Evolutionary conservation across 92 coral and sea anemone genomes (phyloP).

Genomic region (Meandrina meandrites): DNA sequence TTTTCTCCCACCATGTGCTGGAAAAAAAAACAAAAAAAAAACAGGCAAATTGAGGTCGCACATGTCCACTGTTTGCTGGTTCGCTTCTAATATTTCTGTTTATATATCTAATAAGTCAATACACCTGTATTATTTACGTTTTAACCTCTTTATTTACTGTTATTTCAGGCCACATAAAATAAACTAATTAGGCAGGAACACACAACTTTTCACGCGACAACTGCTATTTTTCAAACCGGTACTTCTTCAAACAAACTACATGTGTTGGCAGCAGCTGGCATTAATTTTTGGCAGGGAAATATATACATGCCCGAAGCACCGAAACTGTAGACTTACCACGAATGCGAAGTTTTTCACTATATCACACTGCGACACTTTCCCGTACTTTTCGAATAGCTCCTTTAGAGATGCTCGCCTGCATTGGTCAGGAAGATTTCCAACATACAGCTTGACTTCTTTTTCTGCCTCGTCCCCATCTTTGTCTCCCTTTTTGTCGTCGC

Average conservation of each 20-base stretch:
- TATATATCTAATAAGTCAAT: background rate
- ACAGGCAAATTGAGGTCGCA: background rate
- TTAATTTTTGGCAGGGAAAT: background rate
- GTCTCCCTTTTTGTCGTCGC: conserved; percentile 20
- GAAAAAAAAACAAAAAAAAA: background rate
- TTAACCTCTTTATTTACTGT: background rate
- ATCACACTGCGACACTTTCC: conserved; percentile 91
- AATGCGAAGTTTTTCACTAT: conserved; percentile 93
- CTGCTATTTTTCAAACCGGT: background rate
- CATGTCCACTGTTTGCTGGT: background rate
- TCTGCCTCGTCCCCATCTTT: conserved; percentile 26
- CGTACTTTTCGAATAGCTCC: conserved; percentile 83
- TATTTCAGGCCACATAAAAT: background rate
- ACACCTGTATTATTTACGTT: background rate
- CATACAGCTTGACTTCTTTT: conserved; percentile 77
- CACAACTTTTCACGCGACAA: background rate
- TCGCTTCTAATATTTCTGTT: background rate
- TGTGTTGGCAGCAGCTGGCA: background rate
- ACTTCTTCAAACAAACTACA: background rate
- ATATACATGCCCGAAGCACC: background rate
- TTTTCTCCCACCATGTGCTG: conserved; percentile 90
- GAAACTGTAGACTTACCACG: conserved; percentile 73
- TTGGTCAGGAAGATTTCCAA: conserved; percentile 93
- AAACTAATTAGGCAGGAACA: background rate
- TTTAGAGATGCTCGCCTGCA: conserved; percentile 76